Evolutionary conservation across 2,797 vertebrate genomes (phyloP), one percentile per base, ranked within the genome.

Genomic region (Rhabdomys pumilio): DNA sequence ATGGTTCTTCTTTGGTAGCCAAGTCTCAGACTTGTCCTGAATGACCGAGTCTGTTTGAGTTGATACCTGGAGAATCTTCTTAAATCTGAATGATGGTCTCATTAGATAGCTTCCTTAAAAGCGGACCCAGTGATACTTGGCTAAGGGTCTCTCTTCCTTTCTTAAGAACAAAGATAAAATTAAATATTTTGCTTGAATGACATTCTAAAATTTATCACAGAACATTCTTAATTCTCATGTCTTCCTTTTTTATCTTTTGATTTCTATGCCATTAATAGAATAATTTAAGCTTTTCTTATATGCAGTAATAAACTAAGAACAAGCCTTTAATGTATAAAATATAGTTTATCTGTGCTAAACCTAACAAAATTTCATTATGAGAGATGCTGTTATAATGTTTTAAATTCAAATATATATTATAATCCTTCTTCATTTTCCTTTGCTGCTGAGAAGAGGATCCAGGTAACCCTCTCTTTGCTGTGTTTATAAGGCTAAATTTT

Each of bases 361-460:
- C 85, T 82, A 19, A 34, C 94, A 81, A 83, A 94, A 20, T 86
- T 76, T 59, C 77, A 89, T 95, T 93, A 61, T 31, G 73, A 92
- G 19, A 95, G 57, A 6, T 94, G 94, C 96, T 95, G 97, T 93
- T 93, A 67, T 94, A 90, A 90, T 93, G 53, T 86, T 88, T 89
- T 96, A 72, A 84, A 94, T 97, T 96, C 76, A 96, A 97, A 97
- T 89, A 95, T 97, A 67, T 97, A 89, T 98, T 97, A 85, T 98
- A 98, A 98, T 98, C 53, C 93, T 98, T 98, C 98, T 96, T 97
- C 88, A 98, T 98, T 98, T 98, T 99, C 98, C 97, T 95, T 97
- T 99, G 99, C 99, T 99, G 98, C 99, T 99, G 96, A 98, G 98
- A 99, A 99, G 99, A 99, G 99, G 99, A 98, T 99, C 99, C 96